Conservation (phyloP, 92 coral and sea anemone genomes). For the Zoanthus sociatus region DNA sequence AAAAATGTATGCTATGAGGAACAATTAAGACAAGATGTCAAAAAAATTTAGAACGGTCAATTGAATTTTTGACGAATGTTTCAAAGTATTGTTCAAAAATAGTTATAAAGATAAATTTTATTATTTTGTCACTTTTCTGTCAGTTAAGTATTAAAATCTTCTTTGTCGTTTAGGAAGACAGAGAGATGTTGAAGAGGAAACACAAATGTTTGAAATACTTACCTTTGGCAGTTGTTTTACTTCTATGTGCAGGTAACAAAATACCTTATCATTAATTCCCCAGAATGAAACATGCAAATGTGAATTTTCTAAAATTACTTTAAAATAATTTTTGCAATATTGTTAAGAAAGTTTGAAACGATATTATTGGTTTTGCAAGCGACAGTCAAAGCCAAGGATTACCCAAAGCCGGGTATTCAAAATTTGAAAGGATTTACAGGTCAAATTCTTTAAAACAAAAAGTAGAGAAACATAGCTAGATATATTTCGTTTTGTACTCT, state of each 20-base stretch:
- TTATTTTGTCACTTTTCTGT: neutral
- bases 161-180: neutral
- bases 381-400: too few relatives aligned
- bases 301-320: neutral
- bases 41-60: neutral
- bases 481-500: too few relatives aligned
- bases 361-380: too few relatives aligned
- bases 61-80: too few relatives aligned
- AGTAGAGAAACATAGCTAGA: too few relatives aligned
- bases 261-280: neutral
- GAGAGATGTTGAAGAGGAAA: neutral
- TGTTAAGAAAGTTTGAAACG: too few relatives aligned
- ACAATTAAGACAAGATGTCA: neutral
- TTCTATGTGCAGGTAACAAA: slow-evolving; percentile 17
- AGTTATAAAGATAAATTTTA: neutral
- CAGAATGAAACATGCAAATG: neutral
- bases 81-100: too few relatives aligned
- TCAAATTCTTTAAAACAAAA: too few relatives aligned
- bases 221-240: slow-evolving; percentile 10
- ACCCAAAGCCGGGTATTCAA: too few relatives aligned
- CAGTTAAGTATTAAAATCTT: neutral
- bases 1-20: neutral
- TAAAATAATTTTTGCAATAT: too few relatives aligned
- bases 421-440: too few relatives aligned
- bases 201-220: neutral